Evolutionary conservation across 2,888 invertebrate genomes (phyloP), one percentile per base, ranked within the genome.

Genomic region (Noctua pronuba): DNA sequence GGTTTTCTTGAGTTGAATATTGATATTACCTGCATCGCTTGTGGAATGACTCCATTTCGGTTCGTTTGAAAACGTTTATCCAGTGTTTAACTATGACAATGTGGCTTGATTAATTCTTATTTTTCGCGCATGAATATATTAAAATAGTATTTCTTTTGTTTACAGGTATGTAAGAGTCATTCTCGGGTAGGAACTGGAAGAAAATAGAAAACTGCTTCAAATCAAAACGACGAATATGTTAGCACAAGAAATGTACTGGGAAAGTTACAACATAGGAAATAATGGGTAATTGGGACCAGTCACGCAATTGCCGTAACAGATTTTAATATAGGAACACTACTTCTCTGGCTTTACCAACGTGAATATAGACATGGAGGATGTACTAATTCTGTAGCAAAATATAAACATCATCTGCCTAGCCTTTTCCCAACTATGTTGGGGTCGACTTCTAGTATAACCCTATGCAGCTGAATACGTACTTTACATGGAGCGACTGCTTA

Each of bases 1-100:
- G 83, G 41, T 72, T 80, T 66, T 73, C 67, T 38, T n/a, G 49
- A 65, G 69, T 62, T 55, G 38, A 65, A 85, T 75, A 64, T 82
- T 65, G 44, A 69, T 72, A 64, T 64, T 55, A 46, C 35, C 31
- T 64, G 60, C 13, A 21, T 16, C 41, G 16, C 31, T 16, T 52
- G n/a, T 38, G 58, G 28, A 35, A n/a, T 58, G 18, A 31, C 49
- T 46, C 18, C 44, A 38, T 35, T 52, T 2, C 11, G 28, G 1
- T n/a, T 73, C 46, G 77, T 60, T 60, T 2, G 24, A 16, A 31
- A 76, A 38, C 2, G 8, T 64, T 28, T 44, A 28, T 64, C 6
- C 6, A 1, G 7, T 49, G 0, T 28, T 44, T 38, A 10, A 38
- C 10, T 52, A 16, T 5, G 0, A 1, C 18, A 16, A 7, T 10